phyloP scores from a whole-genome alignment of 2,888 invertebrate genomes.

The Volucella bombylans region DNA sequence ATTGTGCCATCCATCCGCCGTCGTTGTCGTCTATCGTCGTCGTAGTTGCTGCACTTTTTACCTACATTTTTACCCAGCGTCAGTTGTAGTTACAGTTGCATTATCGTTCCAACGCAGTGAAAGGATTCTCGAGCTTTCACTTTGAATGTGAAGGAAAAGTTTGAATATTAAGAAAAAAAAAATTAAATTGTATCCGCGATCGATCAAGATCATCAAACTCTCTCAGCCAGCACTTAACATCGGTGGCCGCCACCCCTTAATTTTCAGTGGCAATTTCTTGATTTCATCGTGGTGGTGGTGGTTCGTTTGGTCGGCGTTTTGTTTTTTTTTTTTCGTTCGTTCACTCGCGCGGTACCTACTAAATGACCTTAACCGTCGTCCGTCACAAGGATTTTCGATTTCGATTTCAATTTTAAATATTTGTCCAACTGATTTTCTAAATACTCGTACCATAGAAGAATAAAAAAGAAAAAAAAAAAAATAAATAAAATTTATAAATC shows the following conservation, averaged over 20 bases:
- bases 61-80: conserved; percentile 40
- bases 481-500: background rate
- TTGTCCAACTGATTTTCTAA: background rate
- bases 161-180: background rate
- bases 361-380: conserved; percentile 30
- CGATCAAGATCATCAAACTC: conserved; percentile 55
- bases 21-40: conserved; percentile 23
- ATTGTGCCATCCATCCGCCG: conserved; percentile 62
- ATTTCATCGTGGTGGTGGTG: conserved; percentile 55
- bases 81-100: conserved; percentile 62
- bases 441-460: conserved; percentile 32
- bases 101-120: conserved; percentile 74
- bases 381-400: conserved; percentile 29
- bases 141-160: conserved; percentile 33
- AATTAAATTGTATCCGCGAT: conserved; percentile 27
- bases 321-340: background rate
- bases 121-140: conserved; percentile 75
- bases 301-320: conserved; percentile 33
- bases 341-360: conserved; percentile 22
- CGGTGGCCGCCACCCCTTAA: conserved; percentile 60
- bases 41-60: conserved; percentile 45
- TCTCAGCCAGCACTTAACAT: conserved; percentile 33
- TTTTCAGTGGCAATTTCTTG: conserved; percentile 58
- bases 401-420: background rate
- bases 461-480: conserved; percentile 20